Evolutionary conservation across 2,888 invertebrate species (phyloP), one percentile per base, ranked within the genome.

Genomic region (Pandemis corylana): DNA sequence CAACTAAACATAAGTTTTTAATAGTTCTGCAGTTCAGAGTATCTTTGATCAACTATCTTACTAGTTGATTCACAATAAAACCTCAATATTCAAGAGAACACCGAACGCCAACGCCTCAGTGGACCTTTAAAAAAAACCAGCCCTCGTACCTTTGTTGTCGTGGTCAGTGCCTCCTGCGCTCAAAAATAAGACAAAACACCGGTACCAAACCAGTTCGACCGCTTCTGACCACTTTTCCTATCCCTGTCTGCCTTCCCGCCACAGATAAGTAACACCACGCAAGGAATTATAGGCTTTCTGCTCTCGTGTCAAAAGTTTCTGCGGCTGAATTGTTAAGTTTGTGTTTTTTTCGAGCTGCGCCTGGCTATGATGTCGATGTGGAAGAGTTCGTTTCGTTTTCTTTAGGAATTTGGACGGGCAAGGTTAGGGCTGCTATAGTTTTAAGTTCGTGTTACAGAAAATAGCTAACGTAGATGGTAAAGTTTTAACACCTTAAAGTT

Each of bases 131-230:
- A 91, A 90, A 87, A 88, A 87, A 85, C 84, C 84, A 82, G 84
- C 89, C 90, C 87, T 89, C 88, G 83, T 84, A 90, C 91, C 92
- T 93, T 92, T 93, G 91, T 94, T 94, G 94, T 93, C 89, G 89
- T 94, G 94, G 94, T 94, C 94, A 94, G 94, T 94, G 90, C 94
- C 90, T 93, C 88, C 85, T 85, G 89, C 90, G 86, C 91, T 91
- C 91, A 90, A 93, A 93, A 93, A 94, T 92, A 93, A 93, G 87
- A 92, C 88, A 91, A 91, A 90, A 90, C 85, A 15, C 56, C 63
- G 28, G 86, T 81, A 80, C 76, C 76, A 82, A 89, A 93, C 93
- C 92, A 87, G 93, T 93, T 84, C 76, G 81, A 89, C 92, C 77
- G 87, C 89, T 89, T 87, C 85, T 84, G 85, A 87, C 87, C 87